phyloP scores from a whole-genome alignment of 2,113 vertebrate species.

The Alligator sinensis region DNA sequence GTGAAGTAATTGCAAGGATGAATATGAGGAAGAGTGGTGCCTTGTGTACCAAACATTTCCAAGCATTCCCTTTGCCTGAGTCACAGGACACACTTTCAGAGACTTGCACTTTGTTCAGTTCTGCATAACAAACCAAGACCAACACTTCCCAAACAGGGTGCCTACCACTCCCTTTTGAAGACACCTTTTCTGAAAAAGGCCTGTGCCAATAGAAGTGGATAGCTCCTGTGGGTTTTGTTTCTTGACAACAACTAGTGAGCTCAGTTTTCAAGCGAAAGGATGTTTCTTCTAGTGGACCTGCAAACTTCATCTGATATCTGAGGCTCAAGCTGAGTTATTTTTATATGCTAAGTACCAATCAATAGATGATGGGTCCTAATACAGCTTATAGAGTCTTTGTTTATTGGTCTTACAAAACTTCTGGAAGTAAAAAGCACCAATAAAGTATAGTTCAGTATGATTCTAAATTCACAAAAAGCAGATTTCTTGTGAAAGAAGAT shows the following conservation, averaged over 20 bases:
- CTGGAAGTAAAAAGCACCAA: accelerated
- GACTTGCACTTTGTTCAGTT: background rate
- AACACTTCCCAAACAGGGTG: background rate
- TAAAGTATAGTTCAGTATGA: background rate
- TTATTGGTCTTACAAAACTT: accelerated
- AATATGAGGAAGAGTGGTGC: background rate
- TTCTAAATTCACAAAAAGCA: accelerated
- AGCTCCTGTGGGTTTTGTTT: background rate
- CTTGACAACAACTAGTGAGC: background rate
- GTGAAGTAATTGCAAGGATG: background rate
- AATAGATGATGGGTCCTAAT: background rate
- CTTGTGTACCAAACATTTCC: background rate
- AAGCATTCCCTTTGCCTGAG: background rate
- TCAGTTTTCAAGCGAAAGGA: background rate
- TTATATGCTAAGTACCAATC: too few relatives aligned
- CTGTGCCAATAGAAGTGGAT: background rate
- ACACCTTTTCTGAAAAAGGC: background rate
- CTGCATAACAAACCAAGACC: background rate
- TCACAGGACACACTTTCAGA: background rate
- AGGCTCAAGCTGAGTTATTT: background rate
- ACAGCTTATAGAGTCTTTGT: background rate
- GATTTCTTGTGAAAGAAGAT: background rate
- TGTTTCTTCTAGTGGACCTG: background rate
- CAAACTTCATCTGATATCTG: background rate
- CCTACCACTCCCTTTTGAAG: background rate